A percentile compares a stretch with the other conserved stretches of the same genome.
These are phyloP conservation scores for Drosophila multiciliata DNA, from an alignment of 2,888 invertebrate genomes.

Conservation along the genomic window DNA sequence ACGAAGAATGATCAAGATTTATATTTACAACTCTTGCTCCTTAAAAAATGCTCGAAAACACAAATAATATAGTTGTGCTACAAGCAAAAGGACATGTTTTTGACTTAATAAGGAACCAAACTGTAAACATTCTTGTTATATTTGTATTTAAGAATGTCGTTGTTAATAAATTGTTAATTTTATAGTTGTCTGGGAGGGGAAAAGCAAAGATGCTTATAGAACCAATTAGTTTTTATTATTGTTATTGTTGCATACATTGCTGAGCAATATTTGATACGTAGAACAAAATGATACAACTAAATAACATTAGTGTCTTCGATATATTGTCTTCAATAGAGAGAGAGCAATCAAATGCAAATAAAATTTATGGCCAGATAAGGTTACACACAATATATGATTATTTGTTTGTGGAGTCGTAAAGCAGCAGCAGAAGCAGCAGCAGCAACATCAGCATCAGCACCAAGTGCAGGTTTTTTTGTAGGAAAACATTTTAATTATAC, in stretches of 20 bases:
- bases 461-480: constrained; percentile 41
- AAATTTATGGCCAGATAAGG: constrained; percentile 65
- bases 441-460: constrained; percentile 21
- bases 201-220: background rate
- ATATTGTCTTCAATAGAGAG: constrained; percentile 26
- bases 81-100: constrained; percentile 16
- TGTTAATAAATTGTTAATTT: constrained; percentile 8
- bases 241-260: constrained; percentile 18
- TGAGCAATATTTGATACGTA: constrained; percentile 3
- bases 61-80: constrained; percentile 16
- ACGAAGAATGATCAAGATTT: background rate
- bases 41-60: background rate
- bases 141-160: constrained; percentile 1
- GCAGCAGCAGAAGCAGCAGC: constrained; percentile 12
- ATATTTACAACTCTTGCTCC: background rate
- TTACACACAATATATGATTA: constrained; percentile 77
- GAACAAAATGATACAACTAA: constrained; percentile 4
- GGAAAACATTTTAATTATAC: constrained; percentile 66
- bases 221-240: background rate
- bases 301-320: constrained; percentile 29
- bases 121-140: constrained; percentile 5
- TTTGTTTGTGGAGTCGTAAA: constrained; percentile 71
- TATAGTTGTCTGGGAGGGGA: background rate
- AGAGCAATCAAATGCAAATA: constrained; percentile 27
- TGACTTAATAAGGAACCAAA: constrained; percentile 6